Evolutionary conservation across 1,140 invertebrate species (phyloP), one percentile per base, ranked within the genome.

Genomic region (Drosophila insularis): DNA sequence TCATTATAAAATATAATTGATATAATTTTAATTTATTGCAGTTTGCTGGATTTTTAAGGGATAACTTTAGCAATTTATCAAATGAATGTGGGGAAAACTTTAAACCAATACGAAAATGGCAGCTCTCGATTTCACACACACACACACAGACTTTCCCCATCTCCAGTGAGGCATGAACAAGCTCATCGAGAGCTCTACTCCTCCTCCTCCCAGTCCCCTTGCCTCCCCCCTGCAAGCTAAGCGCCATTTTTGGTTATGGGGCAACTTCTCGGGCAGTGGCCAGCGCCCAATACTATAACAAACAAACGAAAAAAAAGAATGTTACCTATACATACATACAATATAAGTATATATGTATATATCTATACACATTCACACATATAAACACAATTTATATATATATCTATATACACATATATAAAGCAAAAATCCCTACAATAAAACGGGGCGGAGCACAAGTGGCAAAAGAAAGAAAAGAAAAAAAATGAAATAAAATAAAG

Each of bases 401-500:
- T 53, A 54, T 62, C 54, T 43, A 39, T 55, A 72, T 63, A 17
- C 23, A 71, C 46, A 71, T 78, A 63, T 85, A 81, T 74, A 68
- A 75, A 67, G 68, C 68, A 68, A 71, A 46, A 81, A 81, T 87
- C 82, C 82, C 82, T 87, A 87, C 80, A 89, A 89, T 89, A 89
- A 87, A 87, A 87, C 62, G 84, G 82, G 82, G 82, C 82, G 82
- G 82, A 87, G 82, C 82, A 87, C 82, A 82, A 86, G 82, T 87
- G 75, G 68, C 82, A 78, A 68, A 56, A 37, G 37, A 61, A 68
- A 56, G 71, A 63, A 63, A 78, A 68, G 72, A 71, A 60, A 68
- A 64, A 68, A 67, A 62, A 56, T 32, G 37, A 63, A 68, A 58
- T 27, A 27, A 74, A 64, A 63, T 60, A 13, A 43, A 55, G 37